A percentile compares a stretch with the other conserved stretches of the same genome.
Conservation (phyloP, 2,797 vertebrate species). For the Acestrorhynchus altus region DNA sequence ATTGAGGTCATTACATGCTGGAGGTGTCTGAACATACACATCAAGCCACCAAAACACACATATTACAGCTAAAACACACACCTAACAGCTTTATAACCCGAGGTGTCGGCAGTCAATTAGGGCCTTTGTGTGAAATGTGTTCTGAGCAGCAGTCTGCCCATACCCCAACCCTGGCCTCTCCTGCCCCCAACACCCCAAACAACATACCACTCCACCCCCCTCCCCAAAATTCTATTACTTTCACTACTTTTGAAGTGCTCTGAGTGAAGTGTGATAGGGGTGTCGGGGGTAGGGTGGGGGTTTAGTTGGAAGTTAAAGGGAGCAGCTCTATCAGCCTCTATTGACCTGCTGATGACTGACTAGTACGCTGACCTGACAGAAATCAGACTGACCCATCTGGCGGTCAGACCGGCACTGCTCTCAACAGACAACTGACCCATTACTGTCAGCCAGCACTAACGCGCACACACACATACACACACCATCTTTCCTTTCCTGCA, state of each 20-base stretch:
- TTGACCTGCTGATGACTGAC: slow-evolving; percentile 42
- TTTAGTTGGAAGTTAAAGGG: no score
- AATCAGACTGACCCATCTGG: slow-evolving; percentile 40
- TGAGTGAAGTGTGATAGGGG: background rate
- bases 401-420: slow-evolving; percentile 23
- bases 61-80: slow-evolving; percentile 44
- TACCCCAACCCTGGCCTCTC: background rate
- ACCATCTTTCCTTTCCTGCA: background rate
- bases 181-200: background rate
- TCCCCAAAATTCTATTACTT: slow-evolving; percentile 18
- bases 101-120: slow-evolving; percentile 70
- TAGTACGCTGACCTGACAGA: slow-evolving; percentile 38
- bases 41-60: background rate
- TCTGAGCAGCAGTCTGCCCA: slow-evolving; percentile 50
- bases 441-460: background rate
- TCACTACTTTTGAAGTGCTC: background rate
- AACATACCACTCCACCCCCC: no score
- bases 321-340: no score
- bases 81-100: slow-evolving; percentile 74
- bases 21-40: slow-evolving; percentile 52
- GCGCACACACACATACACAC: background rate
- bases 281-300: no score
- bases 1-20: slow-evolving; percentile 44
- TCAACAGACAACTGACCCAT: slow-evolving; percentile 28
- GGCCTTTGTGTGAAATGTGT: slow-evolving; percentile 60